Conservation (phyloP, 2,797 vertebrate genomes). For the Argyrosomus regius region DNA sequence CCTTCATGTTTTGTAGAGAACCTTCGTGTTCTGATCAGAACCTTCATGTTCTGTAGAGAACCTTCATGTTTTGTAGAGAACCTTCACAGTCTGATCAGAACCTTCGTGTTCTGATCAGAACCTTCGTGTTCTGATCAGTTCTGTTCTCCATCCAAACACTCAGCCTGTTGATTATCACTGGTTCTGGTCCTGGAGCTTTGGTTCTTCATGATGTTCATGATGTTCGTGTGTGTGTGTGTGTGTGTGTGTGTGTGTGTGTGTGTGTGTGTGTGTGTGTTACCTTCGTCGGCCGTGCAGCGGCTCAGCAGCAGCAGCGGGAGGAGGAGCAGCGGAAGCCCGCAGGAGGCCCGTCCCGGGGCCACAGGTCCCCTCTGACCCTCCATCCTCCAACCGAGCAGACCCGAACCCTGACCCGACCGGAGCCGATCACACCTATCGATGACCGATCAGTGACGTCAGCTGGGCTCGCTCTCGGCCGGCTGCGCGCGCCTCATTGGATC, state of each 20-base stretch:
- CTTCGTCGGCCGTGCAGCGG: constrained; percentile 61
- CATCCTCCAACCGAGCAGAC: constrained; percentile 14
- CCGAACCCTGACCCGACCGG: not conserved
- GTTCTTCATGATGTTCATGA: not conserved
- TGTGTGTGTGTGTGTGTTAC: constrained; percentile 38
- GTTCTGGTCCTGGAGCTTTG: too few species aligned
- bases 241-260: constrained; percentile 7
- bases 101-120: too few species aligned
- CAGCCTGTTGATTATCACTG: too few species aligned
- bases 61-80: too few species aligned
- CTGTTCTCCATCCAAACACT: too few species aligned
- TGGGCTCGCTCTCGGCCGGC: constrained; percentile 39
- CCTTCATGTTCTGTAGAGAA: too few species aligned
- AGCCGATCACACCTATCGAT: constrained; percentile 35
- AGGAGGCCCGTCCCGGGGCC: constrained; percentile 26
- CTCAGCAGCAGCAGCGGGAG: constrained; percentile 60
- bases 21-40: too few species aligned
- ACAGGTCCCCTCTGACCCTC: not conserved
- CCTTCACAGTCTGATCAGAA: too few species aligned
- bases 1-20: too few species aligned
- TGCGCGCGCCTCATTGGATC: constrained; percentile 58
- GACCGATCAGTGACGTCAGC: constrained; percentile 52
- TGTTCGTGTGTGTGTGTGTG: constrained; percentile 1
- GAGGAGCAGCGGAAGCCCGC: constrained; percentile 49
- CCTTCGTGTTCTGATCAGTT: too few species aligned